Base-by-base conservation (phyloP, 2,113 vertebrate genomes). In the Tachysurus fulvidraco region DNA sequence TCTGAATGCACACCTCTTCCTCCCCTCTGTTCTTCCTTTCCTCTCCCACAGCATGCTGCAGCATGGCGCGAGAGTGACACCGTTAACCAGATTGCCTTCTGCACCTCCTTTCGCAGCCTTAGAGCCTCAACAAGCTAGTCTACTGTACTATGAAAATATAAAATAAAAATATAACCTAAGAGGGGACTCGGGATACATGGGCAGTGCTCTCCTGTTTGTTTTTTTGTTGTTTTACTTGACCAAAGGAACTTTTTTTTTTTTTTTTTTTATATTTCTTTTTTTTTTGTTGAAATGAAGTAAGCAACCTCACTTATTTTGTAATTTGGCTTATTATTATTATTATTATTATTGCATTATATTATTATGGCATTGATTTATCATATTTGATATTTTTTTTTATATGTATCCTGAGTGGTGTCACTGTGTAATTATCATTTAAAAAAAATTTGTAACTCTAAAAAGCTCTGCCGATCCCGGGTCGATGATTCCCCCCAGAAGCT, bases 21-120 rank as follows among this genome's bases (percentile, higher is more conserved):
- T 59, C 54, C 36, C 30, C 76, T 50, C 50, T 67, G 54, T 73
- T 80, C 74, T 60, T 41, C 74, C 87, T 36, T 65, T 69, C 79
- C 25, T 73, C 71, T 91, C 88, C 71, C 76, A 77, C 92, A 95
- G 95, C 94, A 95, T 95, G 95, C 95, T 94, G 94, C 93, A 95
- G 94, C 93, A 93, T 93, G 93, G 93, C 94, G 93, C 89, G 71
- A 93, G 91, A 94, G 93, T 92, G 93, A 93, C 93, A 93, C 93
- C 90, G 92, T 93, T 64, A 91, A 95, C 94, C 94, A 92, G 94
- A 94, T 94, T 95, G 95, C 94, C 95, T 95, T 96, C 93, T 85
- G 94, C 94, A 94, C 94, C 93, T 95, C 92, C 93, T 94, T 94
- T 50, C 92, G 91, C 94, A 95, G 95, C 95, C 95, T 96, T 96